Evolutionary conservation across 1,140 invertebrate species (phyloP).

Genomic region (Macrobrachium rosenbergii): DNA sequence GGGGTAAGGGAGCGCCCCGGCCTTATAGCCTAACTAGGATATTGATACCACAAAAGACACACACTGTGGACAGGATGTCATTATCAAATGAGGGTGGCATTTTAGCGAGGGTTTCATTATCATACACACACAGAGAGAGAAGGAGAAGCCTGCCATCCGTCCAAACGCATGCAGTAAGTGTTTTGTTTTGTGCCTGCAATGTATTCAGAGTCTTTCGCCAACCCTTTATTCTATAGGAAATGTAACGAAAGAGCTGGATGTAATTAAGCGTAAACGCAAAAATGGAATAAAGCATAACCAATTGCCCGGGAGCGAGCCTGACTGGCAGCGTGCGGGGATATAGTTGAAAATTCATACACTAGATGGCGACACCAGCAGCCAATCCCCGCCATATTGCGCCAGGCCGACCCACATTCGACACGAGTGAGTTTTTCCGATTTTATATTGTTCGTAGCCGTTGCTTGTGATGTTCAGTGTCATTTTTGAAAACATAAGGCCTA

Average conservation of each 20-base stretch:
- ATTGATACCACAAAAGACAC: conserved; percentile 46
- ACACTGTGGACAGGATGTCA: conserved; percentile 47
- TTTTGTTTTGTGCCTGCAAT: neutral
- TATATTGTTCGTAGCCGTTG: conserved; percentile 52
- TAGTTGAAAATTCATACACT: conserved; percentile 62
- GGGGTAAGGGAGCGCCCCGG: too few relatives aligned
- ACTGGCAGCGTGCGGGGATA: conserved; percentile 40
- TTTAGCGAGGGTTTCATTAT: conserved; percentile 33
- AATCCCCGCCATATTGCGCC: conserved; percentile 59
- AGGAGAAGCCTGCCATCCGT: neutral
- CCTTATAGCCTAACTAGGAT: neutral
- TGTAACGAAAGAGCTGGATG: conserved; percentile 3
- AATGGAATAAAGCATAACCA: conserved; percentile 46
- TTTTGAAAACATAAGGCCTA: conserved; percentile 42
- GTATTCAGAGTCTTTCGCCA: neutral
- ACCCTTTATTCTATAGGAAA: too few relatives aligned
- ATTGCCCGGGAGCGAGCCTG: conserved; percentile 26
- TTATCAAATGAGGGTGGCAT: conserved; percentile 47
- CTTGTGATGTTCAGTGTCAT: conserved; percentile 51
- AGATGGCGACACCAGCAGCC: conserved; percentile 61
- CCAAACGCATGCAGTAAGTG: too few relatives aligned
- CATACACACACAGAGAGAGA: neutral
- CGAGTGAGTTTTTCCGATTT: conserved; percentile 59
- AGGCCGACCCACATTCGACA: conserved; percentile 56
- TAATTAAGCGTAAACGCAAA: conserved; percentile 34